These are phyloP conservation scores for Plebejus argus DNA, from an alignment of 2,888 invertebrate genomes.

Conservation along the genomic window DNA sequence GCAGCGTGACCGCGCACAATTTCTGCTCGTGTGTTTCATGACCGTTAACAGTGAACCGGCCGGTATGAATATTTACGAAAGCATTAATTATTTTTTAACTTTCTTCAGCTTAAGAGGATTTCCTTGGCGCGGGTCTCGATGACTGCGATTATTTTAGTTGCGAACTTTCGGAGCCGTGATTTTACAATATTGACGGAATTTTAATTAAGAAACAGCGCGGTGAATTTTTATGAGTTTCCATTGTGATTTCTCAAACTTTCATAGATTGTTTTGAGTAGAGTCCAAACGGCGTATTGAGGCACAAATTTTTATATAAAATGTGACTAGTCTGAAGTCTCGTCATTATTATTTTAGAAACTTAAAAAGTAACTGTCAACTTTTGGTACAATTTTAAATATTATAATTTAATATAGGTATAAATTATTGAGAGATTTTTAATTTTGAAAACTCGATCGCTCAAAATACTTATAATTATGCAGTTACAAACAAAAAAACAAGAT, in stretches of 20 bases:
- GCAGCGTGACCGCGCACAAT: constrained; percentile 36
- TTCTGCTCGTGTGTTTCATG: constrained; percentile 49
- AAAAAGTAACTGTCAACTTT: too few species aligned
- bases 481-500: neutral
- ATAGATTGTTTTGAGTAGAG: neutral
- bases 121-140: constrained; percentile 66
- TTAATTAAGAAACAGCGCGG: constrained; percentile 34
- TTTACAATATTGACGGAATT: constrained; percentile 41
- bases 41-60: constrained; percentile 75
- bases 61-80: constrained; percentile 82
- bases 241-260: constrained; percentile 4
- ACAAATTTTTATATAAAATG: too few species aligned
- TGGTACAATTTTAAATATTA: too few species aligned
- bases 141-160: constrained; percentile 58
- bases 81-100: constrained; percentile 82
- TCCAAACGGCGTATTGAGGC: too few species aligned
- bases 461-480: too few species aligned
- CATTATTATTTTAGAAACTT: too few species aligned
- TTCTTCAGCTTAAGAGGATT: constrained; percentile 75
- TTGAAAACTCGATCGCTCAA: too few species aligned
- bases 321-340: too few species aligned
- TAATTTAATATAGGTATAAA: too few species aligned
- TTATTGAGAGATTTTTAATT: too few species aligned
- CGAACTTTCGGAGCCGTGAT: constrained; percentile 45
- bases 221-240: constrained; percentile 19